Evolutionary conservation across 2,113 vertebrate species (phyloP).

Genomic region (Xenopus laevis): DNA sequence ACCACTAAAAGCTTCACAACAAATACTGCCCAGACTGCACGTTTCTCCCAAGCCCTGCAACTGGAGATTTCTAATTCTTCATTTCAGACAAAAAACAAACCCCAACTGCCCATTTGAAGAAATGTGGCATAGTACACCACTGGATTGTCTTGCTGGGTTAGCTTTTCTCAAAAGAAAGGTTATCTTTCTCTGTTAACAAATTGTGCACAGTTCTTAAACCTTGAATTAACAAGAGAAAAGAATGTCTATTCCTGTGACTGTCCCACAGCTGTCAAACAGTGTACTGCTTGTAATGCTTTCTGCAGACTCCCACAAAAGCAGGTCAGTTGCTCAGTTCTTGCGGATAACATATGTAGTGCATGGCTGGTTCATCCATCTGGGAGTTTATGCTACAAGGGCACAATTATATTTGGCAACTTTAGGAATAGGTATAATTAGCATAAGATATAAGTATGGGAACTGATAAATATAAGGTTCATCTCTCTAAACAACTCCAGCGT

Average conservation of each 20-base stretch:
- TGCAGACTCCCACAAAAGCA: not conserved
- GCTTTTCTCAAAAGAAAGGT: constrained; percentile 1
- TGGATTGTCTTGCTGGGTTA: not conserved
- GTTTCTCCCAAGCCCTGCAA: too few species aligned
- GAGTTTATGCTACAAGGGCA: not conserved
- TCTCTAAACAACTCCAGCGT: not conserved
- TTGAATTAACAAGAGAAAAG: constrained; percentile 18
- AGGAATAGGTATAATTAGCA: not conserved
- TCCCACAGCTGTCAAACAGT: constrained; percentile 10
- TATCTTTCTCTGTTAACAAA: constrained; percentile 29
- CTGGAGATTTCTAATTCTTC: not conserved
- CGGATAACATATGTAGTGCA: not conserved
- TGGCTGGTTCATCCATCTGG: not conserved
- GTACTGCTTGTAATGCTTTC: not conserved
- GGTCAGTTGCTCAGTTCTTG: not conserved
- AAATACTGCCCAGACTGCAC: too few species aligned
- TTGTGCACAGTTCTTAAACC: not conserved
- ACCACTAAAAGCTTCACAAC: too few species aligned
- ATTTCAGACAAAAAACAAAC: not conserved
- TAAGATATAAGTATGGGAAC: not conserved
- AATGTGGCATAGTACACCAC: not conserved
- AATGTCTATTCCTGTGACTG: constrained; percentile 1
- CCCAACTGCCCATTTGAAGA: not conserved
- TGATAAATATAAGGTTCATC: not conserved
- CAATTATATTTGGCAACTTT: not conserved